Conservation (phyloP, 2,113 vertebrate species). For the Saiga tatarica region DNA sequence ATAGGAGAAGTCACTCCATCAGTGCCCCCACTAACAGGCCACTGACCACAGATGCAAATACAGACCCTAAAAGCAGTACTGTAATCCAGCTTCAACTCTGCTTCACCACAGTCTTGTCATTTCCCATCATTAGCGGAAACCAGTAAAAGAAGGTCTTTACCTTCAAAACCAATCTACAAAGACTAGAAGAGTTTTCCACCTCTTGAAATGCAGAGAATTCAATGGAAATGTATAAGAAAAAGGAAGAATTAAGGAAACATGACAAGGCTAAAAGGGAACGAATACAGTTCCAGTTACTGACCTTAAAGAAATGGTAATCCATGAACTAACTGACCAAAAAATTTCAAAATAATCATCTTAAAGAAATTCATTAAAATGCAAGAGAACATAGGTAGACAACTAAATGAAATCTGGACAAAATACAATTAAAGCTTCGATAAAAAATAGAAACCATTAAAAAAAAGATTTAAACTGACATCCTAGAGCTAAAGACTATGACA, state of each 20-base stretch:
- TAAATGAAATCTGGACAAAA: background rate
- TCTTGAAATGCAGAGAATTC: background rate
- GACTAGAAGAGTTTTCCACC: background rate
- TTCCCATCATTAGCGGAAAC: background rate
- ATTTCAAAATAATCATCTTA: background rate
- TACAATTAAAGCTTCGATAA: background rate
- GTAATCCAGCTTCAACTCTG: background rate
- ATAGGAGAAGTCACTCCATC: background rate
- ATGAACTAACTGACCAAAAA: background rate
- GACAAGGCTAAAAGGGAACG: background rate
- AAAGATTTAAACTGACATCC: background rate
- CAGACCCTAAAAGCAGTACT: background rate
- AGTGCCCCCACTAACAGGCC: background rate
- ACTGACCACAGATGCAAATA: background rate
- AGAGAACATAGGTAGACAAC: background rate
- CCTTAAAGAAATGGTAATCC: background rate
- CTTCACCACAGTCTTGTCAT: background rate
- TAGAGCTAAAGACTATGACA: background rate
- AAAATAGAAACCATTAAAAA: background rate
- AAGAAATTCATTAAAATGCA: background rate
- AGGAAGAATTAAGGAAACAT: background rate
- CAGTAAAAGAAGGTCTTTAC: background rate
- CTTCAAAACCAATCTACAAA: background rate
- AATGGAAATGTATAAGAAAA: background rate
- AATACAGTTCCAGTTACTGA: background rate